phyloP scores from a whole-genome alignment of 2,113 vertebrate species.

The Rallus limicola region DNA sequence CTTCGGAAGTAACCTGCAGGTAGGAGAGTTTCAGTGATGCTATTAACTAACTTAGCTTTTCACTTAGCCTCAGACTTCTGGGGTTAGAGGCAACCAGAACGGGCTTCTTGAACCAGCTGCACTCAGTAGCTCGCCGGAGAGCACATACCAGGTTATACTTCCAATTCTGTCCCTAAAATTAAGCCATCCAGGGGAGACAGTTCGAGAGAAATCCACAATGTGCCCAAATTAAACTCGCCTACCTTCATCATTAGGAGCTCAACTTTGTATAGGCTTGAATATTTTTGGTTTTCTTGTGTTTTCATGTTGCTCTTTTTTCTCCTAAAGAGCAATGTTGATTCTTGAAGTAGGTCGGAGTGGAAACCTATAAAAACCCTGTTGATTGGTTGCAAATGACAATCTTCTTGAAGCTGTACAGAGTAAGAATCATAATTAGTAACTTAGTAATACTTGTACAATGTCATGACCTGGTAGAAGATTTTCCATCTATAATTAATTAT shows the following conservation, averaged over 20 bases:
- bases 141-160: not conserved
- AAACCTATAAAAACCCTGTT: not conserved
- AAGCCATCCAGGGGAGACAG: not conserved
- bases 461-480: not conserved
- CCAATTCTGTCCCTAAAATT: not conserved
- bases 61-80: not conserved
- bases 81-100: not conserved
- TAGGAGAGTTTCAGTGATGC: not conserved
- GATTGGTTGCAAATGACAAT: not conserved
- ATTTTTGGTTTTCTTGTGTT: not conserved
- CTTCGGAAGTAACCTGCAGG: not conserved
- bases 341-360: not conserved
- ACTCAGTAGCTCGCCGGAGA: not conserved
- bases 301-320: too few relatives aligned
- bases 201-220: not conserved
- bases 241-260: not conserved
- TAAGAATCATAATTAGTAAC: not conserved
- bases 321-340: not conserved
- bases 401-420: not conserved
- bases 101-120: not conserved
- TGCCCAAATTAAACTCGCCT: not conserved
- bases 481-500: not conserved
- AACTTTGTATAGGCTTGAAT: not conserved
- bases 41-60: not conserved
- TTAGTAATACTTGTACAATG: not conserved